A percentile compares a stretch with the other conserved stretches of the same genome.
These are phyloP conservation scores for Myotis davidii DNA, from an alignment of 2,113 vertebrate genomes.

Conservation along the genomic window DNA sequence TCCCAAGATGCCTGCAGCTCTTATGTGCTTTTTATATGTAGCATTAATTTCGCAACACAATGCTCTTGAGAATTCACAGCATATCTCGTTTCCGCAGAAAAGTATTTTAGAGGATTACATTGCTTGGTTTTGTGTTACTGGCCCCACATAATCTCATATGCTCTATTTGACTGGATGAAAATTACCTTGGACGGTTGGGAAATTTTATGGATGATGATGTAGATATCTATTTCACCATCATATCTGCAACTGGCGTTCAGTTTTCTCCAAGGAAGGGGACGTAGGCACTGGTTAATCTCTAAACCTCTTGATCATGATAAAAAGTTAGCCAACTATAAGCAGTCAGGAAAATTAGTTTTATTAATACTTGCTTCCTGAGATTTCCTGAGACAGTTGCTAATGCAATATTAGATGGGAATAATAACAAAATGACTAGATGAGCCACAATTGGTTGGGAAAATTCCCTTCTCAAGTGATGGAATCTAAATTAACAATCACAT, in stretches of 20 bases:
- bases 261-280: not conserved
- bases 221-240: slow-evolving; percentile 3
- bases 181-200: slow-evolving; percentile 11
- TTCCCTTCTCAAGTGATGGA: not conserved
- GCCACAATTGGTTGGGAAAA: not conserved
- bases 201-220: slow-evolving; percentile 35
- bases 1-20: slow-evolving; percentile 3
- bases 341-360: slow-evolving; percentile 15
- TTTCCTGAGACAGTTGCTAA: not conserved
- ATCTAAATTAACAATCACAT: not conserved
- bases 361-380: not conserved
- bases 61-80: slow-evolving; percentile 34
- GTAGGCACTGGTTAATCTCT: not conserved
- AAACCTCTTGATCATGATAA: not conserved
- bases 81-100: slow-evolving; percentile 15
- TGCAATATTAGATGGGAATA: not conserved
- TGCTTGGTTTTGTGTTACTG: slow-evolving; percentile 36
- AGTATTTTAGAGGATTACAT: not conserved
- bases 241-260: not conserved
- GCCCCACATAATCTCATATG: slow-evolving; percentile 26
- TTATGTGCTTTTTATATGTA: not conserved
- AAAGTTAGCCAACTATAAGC: not conserved
- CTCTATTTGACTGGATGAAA: not conserved
- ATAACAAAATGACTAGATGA: not conserved
- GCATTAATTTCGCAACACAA: slow-evolving; percentile 12